A percentile compares a stretch with the other conserved stretches of the same genome.
phyloP scores from a whole-genome alignment of 92 coral and sea anemone genomes.

The Phenganax marumi region DNA sequence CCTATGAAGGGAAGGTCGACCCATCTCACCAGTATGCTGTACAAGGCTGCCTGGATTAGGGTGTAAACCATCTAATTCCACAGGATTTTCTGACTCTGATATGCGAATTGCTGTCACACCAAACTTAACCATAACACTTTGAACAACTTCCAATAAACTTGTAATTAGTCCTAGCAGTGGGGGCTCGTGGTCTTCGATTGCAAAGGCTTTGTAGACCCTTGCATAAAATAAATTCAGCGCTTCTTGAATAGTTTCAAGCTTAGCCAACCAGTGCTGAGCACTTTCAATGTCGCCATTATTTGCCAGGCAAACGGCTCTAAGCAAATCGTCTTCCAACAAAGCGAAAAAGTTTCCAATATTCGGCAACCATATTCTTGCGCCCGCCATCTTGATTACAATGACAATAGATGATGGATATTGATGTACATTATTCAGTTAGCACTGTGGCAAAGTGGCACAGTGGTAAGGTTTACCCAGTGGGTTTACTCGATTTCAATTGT shows the following conservation, averaged over 20 bases:
- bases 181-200: not conserved
- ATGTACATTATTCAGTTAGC: too few species aligned
- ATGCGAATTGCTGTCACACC: not conserved
- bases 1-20: slow-evolving; percentile 11
- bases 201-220: not conserved
- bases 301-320: too few species aligned
- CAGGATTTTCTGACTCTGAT: not conserved
- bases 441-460: too few species aligned
- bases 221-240: slow-evolving; percentile 5
- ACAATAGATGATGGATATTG: not conserved
- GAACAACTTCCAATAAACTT: not conserved
- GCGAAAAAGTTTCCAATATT: not conserved
- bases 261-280: slow-evolving; percentile 23
- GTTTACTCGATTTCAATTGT: too few species aligned
- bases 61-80: not conserved
- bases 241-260: not conserved
- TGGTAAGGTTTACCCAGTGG: too few species aligned
- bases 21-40: slow-evolving; percentile 11
- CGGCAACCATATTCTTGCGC: not conserved
- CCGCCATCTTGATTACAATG: not conserved
- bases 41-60: not conserved
- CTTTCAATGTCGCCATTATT: not conserved
- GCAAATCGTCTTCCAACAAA: too few species aligned
- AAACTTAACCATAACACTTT: not conserved
- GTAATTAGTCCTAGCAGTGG: slow-evolving; percentile 7